These are phyloP conservation scores for Osedax fenrisi DNA, from an alignment of 2,888 invertebrate species.

Conservation along the genomic window DNA sequence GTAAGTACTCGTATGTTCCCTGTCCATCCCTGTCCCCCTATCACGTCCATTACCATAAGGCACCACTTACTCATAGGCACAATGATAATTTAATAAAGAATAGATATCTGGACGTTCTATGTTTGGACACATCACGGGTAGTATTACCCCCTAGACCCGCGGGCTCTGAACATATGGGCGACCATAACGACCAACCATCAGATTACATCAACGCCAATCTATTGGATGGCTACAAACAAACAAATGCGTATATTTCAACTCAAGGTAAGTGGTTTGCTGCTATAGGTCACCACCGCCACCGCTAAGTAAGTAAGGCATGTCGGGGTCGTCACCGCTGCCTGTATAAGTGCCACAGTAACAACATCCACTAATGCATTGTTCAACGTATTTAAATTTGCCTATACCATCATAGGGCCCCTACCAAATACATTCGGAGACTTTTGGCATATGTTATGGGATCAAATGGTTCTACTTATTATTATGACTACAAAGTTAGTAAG, in stretches of 20 bases:
- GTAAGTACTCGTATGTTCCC: no score
- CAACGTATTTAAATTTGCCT: not conserved
- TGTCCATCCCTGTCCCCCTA: no score
- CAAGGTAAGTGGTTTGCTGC: slow-evolving; percentile 70
- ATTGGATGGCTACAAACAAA: slow-evolving; percentile 92
- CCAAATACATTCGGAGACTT: slow-evolving; percentile 86
- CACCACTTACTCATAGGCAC: no score
- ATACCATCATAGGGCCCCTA: slow-evolving; percentile 60
- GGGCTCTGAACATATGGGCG: not conserved
- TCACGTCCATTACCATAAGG: no score
- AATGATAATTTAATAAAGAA: slow-evolving; percentile 52
- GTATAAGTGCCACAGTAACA: not conserved
- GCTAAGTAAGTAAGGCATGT: no score
- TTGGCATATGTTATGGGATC: slow-evolving; percentile 97
- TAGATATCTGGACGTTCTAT: slow-evolving; percentile 81
- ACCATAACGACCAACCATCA: slow-evolving; percentile 45
- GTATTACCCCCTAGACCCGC: slow-evolving; percentile 56
- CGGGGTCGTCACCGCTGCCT: not conserved
- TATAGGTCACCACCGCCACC: no score
- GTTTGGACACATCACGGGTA: slow-evolving; percentile 87
- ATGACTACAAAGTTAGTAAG: slow-evolving; percentile 67
- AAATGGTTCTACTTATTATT: slow-evolving; percentile 69
- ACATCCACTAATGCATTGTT: not conserved
- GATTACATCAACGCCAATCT: slow-evolving; percentile 97
- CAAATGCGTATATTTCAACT: slow-evolving; percentile 90